Evolutionary conservation across 2,888 invertebrate genomes (phyloP).

Genomic region (Chrysodeixis includens): DNA sequence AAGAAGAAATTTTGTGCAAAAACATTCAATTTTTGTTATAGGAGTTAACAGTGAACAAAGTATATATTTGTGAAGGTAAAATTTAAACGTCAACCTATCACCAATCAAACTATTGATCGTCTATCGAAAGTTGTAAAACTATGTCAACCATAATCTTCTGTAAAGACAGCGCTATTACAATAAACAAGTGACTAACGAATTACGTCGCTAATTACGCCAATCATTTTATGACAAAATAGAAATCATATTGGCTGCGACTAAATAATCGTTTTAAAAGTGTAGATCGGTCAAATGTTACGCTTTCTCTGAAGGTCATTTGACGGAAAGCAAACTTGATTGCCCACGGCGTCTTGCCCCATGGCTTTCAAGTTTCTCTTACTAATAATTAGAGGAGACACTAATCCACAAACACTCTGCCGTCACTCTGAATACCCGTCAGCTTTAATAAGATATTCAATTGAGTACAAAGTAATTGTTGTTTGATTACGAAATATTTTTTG

Average conservation of each 20-base stretch:
- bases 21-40: too few relatives aligned
- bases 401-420: slow-evolving; percentile 30
- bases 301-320: slow-evolving; percentile 76
- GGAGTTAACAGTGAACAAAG: too few relatives aligned
- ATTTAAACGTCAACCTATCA: too few relatives aligned
- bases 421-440: slow-evolving; percentile 35
- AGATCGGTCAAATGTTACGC: slow-evolving; percentile 68
- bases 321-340: slow-evolving; percentile 56
- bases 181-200: not conserved
- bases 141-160: too few relatives aligned
- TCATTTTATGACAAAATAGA: slow-evolving; percentile 41
- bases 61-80: too few relatives aligned
- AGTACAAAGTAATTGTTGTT: slow-evolving; percentile 12
- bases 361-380: slow-evolving; percentile 61
- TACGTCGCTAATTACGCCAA: slow-evolving; percentile 11
- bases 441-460: slow-evolving; percentile 25
- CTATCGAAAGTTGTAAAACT: too few relatives aligned
- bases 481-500: slow-evolving; percentile 13
- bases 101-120: too few relatives aligned
- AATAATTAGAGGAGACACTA: slow-evolving; percentile 50
- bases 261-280: slow-evolving; percentile 34
- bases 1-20: too few relatives aligned
- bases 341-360: slow-evolving; percentile 54
- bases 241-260: slow-evolving; percentile 31
- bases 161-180: not conserved